Evolutionary conservation across 1,140 invertebrate species (phyloP), one percentile per base, ranked within the genome.

Genomic region (Trachymyrmex septentrionalis): DNA sequence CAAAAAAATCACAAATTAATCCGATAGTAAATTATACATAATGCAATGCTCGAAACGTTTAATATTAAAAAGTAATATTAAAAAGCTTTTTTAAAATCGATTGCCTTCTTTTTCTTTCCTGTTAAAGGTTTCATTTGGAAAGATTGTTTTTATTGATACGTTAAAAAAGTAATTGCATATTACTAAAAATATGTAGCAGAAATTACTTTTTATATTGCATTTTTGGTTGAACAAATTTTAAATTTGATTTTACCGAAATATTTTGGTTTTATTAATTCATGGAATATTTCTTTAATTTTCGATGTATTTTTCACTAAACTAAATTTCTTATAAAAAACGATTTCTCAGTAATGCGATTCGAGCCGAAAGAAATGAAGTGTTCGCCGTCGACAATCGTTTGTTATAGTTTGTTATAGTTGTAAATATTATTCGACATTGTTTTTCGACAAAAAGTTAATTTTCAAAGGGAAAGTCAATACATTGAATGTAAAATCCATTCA

Each of bases 381-480:
- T 50, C 61, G 44, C 38, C 19, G 3, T 69, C 16, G 21, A 34
- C 48, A 38, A 53, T n/a, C 0, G 5, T 24, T 34, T 16, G 30
- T 61, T 50, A 12, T 12, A 30, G 5, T 24, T 34, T 16, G 30
- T 61, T 50, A 12, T 12, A 30, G 21, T 10, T 48, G 12, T 59
- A 50, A 4, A 30, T n/a, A 10, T 73, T 14, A 63, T 19, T 73
- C 69, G 67, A 71, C 21, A 34, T 30, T 72, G 24, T 30, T 73
- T 48, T 59, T 61, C 24, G n/a, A 73, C n/a, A 10, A 50, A 50
- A 80, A 69, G 63, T 21, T 75, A 21, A n/a, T 73, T 73, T 38
- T 73, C 69, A 24, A 84, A 61, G 55, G 9, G 19, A 30, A 44
- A 1, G 16, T 27, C 16, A 10, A 30, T 24, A 10, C 38, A 80